Evolutionary conservation across 2,113 vertebrate genomes (phyloP).

Genomic region (Seriola dumerili): DNA sequence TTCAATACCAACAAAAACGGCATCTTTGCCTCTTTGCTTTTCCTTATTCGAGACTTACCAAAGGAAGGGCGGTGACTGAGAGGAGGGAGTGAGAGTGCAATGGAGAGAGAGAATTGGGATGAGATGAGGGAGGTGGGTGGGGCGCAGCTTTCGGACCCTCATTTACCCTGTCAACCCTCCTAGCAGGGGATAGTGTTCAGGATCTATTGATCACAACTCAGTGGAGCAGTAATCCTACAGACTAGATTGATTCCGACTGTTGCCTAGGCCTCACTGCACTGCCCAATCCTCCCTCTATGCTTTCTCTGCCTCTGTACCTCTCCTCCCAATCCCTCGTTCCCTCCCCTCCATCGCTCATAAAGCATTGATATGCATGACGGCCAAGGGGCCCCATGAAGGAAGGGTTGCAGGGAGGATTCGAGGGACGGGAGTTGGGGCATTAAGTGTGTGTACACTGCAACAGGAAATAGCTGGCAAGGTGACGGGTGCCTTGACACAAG

Average conservation of each 20-base stretch:
- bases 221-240: slow-evolving; percentile 86
- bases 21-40: slow-evolving; percentile 69
- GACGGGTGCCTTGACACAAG: slow-evolving; percentile 81
- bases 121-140: slow-evolving; percentile 63
- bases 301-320: slow-evolving; percentile 72
- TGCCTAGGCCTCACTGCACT: slow-evolving; percentile 84
- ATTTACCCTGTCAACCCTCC: slow-evolving; percentile 86
- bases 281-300: slow-evolving; percentile 79
- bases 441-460: slow-evolving; percentile 81
- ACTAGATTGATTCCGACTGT: slow-evolving; percentile 88
- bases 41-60: slow-evolving; percentile 51
- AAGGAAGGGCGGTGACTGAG: slow-evolving; percentile 50
- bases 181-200: slow-evolving; percentile 84
- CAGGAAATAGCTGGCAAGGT: slow-evolving; percentile 82
- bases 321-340: slow-evolving; percentile 67
- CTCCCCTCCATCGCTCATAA: slow-evolving; percentile 71
- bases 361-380: slow-evolving; percentile 86
- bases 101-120: slow-evolving; percentile 51
- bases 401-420: slow-evolving; percentile 62
- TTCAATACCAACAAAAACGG: slow-evolving; percentile 61
- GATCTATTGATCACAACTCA: slow-evolving; percentile 90
- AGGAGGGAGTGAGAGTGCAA: slow-evolving; percentile 35
- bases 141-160: slow-evolving; percentile 80
- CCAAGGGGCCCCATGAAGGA: slow-evolving; percentile 67
- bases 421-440: slow-evolving; percentile 75